Evolutionary conservation across 1,140 invertebrate genomes (phyloP).

Genomic region (Oncopeltus fasciatus): DNA sequence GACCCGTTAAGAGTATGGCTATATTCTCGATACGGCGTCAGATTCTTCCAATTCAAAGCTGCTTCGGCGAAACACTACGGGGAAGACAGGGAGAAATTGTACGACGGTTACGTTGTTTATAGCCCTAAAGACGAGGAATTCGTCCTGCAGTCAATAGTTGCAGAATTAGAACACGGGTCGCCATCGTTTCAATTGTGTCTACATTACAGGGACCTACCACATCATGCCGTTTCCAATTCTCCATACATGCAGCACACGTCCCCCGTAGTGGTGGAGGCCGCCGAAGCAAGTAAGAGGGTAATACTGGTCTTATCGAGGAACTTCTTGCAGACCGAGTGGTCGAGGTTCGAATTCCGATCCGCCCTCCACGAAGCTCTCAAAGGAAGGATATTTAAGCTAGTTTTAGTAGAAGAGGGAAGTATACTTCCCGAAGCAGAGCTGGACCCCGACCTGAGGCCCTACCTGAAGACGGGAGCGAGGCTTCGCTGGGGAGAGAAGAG

Average conservation of each 20-base stretch:
- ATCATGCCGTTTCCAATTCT: slow-evolving; percentile 35
- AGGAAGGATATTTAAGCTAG: slow-evolving; percentile 64
- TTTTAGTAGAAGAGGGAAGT: slow-evolving; percentile 71
- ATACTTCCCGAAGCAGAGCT: slow-evolving; percentile 61
- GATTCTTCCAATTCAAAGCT: slow-evolving; percentile 45
- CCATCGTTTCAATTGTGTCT: slow-evolving; percentile 67
- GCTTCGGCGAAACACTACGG: slow-evolving; percentile 35
- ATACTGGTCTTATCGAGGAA: slow-evolving; percentile 67
- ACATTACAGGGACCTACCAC: slow-evolving; percentile 65
- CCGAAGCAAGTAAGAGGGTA: slow-evolving; percentile 66
- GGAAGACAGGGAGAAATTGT: slow-evolving; percentile 69
- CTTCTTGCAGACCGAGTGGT: slow-evolving; percentile 76
- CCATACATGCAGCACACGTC: slow-evolving; percentile 52
- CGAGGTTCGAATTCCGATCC: slow-evolving; percentile 65
- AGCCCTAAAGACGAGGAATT: slow-evolving; percentile 85
- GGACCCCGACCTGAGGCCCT: slow-evolving; percentile 74
- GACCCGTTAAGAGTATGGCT: slow-evolving; percentile 74
- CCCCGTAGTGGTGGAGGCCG: slow-evolving; percentile 66
- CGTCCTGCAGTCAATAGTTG: slow-evolving; percentile 65
- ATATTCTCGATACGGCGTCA: slow-evolving; percentile 70
- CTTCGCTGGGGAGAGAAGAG: slow-evolving; percentile 77
- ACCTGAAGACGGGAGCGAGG: slow-evolving; percentile 66
- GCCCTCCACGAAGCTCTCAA: slow-evolving; percentile 74
- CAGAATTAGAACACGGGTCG: slow-evolving; percentile 64
- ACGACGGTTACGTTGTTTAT: slow-evolving; percentile 86